Conservation (phyloP, 2,797 vertebrate genomes). For the Antrozous pallidus region DNA sequence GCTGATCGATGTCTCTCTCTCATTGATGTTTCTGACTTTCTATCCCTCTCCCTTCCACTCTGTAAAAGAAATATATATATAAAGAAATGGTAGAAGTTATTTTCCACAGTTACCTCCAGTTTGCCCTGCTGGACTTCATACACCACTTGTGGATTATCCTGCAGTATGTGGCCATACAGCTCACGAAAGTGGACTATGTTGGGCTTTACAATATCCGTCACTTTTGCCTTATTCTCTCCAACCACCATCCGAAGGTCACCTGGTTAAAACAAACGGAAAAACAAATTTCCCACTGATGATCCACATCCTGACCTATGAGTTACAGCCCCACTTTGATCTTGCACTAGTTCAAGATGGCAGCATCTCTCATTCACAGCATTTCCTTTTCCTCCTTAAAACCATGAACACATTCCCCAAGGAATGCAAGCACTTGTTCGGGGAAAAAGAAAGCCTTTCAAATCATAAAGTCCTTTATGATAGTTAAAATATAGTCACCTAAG, state of each 20-base stretch:
- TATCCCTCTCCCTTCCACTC: too few relatives aligned
- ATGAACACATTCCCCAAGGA: neutral
- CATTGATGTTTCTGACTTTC: too few relatives aligned
- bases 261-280: constrained; percentile 73
- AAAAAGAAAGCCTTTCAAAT: neutral
- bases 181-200: constrained; percentile 91
- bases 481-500: neutral
- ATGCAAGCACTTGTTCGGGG: neutral
- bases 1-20: too few relatives aligned
- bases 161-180: constrained; percentile 91
- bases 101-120: constrained; percentile 88
- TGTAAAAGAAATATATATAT: too few relatives aligned
- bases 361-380: neutral
- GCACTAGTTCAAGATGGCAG: neutral
- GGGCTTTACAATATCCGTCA: constrained; percentile 93
- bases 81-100: neutral
- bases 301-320: neutral
- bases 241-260: constrained; percentile 97
- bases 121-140: constrained; percentile 92
- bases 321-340: neutral
- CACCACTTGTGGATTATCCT: constrained; percentile 93
- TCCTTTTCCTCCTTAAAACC: neutral
- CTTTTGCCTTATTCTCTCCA: constrained; percentile 94
- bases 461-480: neutral
- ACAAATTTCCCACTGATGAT: neutral